A percentile compares a stretch with the other conserved stretches of the same genome.
Conservation (phyloP, 2,888 invertebrate species). For the Lasioglossum zephyrum region DNA sequence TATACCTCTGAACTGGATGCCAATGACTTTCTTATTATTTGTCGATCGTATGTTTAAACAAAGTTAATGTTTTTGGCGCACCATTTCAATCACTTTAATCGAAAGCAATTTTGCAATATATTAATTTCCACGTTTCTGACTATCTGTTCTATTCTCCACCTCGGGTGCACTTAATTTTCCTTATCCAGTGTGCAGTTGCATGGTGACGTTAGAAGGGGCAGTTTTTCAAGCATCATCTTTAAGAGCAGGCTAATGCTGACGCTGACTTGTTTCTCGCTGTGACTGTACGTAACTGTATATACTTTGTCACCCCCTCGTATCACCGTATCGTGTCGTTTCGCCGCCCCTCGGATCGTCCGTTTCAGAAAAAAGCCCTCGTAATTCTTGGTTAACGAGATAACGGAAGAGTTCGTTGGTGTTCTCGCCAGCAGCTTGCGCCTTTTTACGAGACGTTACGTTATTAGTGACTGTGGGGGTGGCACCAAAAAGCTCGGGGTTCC, state of each 20-base stretch:
- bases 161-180: background rate
- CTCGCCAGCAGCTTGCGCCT: slow-evolving; percentile 2
- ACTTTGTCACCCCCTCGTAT: slow-evolving; percentile 50
- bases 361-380: slow-evolving; percentile 34
- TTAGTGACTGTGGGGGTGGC: background rate
- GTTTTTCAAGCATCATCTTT: background rate
- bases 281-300: slow-evolving; percentile 41
- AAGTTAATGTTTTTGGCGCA: no score
- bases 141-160: background rate
- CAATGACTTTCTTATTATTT: no score
- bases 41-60: no score
- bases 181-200: background rate
- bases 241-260: background rate
- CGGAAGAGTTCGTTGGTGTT: background rate
- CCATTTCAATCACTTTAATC: no score
- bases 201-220: background rate
- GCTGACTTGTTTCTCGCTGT: background rate
- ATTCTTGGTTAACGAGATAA: slow-evolving; percentile 23
- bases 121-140: no score
- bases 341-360: slow-evolving; percentile 32
- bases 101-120: no score
- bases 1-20: no score
- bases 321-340: slow-evolving; percentile 1
- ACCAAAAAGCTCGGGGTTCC: background rate
- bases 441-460: slow-evolving; percentile 6